phyloP scores from a whole-genome alignment of 2,888 invertebrate genomes.

The Nomada fucata region DNA sequence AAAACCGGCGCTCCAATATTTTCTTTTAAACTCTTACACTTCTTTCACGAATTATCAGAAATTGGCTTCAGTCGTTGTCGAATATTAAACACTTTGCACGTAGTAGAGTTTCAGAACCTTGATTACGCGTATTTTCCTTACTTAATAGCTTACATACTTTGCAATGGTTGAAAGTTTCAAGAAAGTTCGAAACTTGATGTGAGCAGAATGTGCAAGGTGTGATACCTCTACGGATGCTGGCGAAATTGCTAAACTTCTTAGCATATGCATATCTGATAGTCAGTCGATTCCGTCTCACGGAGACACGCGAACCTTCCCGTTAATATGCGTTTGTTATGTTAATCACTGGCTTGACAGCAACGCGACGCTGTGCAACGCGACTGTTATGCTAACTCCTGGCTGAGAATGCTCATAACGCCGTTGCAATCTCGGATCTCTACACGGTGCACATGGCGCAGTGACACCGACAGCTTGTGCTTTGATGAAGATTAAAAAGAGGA shows the following conservation, averaged over 20 bases:
- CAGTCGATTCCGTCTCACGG: background rate
- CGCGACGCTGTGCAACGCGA: conserved; percentile 45
- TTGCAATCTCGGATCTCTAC: conserved; percentile 36
- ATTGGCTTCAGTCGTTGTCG: too few relatives aligned
- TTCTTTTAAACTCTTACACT: too few relatives aligned
- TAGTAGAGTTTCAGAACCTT: too few relatives aligned
- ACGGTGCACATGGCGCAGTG: background rate
- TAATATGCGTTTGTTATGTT: conserved; percentile 78
- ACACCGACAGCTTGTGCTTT: background rate
- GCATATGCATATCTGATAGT: background rate
- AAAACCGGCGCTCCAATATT: too few relatives aligned
- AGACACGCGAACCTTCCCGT: conserved; percentile 39
- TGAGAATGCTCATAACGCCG: conserved; percentile 62
- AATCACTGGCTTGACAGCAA: conserved; percentile 70
- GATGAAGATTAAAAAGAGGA: conserved; percentile 13
- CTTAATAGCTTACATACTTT: too few relatives aligned
- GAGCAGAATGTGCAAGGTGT: background rate
- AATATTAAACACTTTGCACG: too few relatives aligned
- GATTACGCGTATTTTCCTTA: too few relatives aligned
- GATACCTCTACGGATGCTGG: background rate
- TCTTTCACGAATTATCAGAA: too few relatives aligned
- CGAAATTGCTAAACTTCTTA: background rate
- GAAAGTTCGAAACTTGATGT: background rate
- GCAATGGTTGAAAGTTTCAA: too few relatives aligned
- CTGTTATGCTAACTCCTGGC: conserved; percentile 67